These are phyloP conservation scores for Ursus arctos DNA, from an alignment of 2,113 vertebrate species.

Conservation along the genomic window DNA sequence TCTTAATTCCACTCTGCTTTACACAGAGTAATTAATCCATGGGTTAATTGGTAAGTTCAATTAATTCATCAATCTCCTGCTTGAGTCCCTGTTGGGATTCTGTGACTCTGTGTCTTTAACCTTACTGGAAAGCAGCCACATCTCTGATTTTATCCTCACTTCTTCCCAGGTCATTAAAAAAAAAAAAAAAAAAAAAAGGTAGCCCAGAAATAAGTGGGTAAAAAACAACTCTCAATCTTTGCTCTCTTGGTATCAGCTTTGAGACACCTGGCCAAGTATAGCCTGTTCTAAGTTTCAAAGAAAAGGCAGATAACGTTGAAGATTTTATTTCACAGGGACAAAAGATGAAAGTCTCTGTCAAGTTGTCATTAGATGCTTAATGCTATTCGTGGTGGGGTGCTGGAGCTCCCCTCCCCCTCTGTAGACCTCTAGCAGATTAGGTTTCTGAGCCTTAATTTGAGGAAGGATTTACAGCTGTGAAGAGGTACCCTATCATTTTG, in stretches of 20 bases:
- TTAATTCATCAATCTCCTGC: neutral
- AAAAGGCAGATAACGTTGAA: conserved; percentile 75
- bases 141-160: neutral
- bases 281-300: conserved; percentile 69
- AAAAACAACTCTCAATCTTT: neutral
- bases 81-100: neutral
- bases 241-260: conserved; percentile 56
- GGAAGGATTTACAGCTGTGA: conserved; percentile 77
- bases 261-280: conserved; percentile 59
- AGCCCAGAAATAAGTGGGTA: neutral
- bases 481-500: conserved; percentile 76
- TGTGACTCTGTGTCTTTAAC: conserved; percentile 4
- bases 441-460: conserved; percentile 78
- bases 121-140: neutral
- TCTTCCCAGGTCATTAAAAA: neutral
- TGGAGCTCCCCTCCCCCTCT: conserved; percentile 5
- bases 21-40: neutral
- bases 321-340: conserved; percentile 76
- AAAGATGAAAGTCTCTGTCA: conserved; percentile 77
- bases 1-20: neutral
- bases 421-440: conserved; percentile 69
- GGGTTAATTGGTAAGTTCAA: conserved; percentile 34
- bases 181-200: neutral
- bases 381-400: conserved; percentile 40
- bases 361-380: conserved; percentile 74